Conservation (phyloP, 2,888 invertebrate species). For the Cephalotes varians region DNA sequence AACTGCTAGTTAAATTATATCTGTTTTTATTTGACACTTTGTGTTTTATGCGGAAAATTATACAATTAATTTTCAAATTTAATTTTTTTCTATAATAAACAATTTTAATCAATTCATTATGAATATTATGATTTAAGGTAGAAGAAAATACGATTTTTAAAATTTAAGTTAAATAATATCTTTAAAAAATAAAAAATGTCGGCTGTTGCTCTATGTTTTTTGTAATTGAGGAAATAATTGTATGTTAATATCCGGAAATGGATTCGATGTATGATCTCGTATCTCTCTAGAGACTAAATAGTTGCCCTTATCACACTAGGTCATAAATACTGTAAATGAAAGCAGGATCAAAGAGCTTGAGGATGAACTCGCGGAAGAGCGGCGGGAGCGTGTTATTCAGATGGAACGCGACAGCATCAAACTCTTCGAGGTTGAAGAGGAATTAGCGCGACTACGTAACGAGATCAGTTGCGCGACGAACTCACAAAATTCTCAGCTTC, state of each 20-base stretch:
- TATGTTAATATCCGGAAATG: constrained; percentile 2
- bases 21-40: background rate
- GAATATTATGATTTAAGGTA: background rate
- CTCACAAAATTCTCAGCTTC: constrained; percentile 67
- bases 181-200: background rate
- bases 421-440: constrained; percentile 89
- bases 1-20: background rate
- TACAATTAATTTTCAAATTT: background rate
- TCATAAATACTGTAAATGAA: constrained; percentile 85
- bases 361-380: constrained; percentile 85
- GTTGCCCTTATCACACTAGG: constrained; percentile 81
- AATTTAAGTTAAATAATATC: background rate
- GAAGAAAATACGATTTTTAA: background rate
- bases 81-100: background rate
- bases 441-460: constrained; percentile 88
- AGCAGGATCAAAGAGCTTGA: constrained; percentile 87
- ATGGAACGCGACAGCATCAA: constrained; percentile 87
- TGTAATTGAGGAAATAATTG: background rate
- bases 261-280: background rate
- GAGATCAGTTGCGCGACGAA: constrained; percentile 86
- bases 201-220: background rate
- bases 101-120: background rate
- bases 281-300: constrained; percentile 53
- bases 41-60: background rate
- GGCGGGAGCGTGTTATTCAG: constrained; percentile 85